Percentiles rank a stretch among this genome's conserved stretches.
Conservation (phyloP, 2,888 invertebrate genomes). For the Carpatolechia fugitivella region DNA sequence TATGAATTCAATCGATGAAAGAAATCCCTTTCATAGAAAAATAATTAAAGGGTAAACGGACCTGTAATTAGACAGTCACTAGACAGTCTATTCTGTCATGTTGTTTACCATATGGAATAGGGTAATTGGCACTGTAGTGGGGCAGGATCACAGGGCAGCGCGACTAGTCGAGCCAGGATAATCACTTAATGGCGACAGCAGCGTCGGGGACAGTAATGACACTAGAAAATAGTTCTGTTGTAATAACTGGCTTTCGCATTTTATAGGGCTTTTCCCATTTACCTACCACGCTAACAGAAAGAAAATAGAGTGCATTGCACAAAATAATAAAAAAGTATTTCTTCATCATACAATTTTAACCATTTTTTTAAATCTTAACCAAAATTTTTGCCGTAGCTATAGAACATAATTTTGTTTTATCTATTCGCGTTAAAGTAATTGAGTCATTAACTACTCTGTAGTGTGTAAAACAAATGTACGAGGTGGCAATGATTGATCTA, state of each 20-base stretch:
- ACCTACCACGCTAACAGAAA: too few relatives aligned
- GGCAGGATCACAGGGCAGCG: slow-evolving; percentile 44
- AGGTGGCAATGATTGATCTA: slow-evolving; percentile 43
- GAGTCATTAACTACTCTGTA: slow-evolving; percentile 17
- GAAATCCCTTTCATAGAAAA: slow-evolving; percentile 13
- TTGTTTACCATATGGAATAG: slow-evolving; percentile 31
- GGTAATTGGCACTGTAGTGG: slow-evolving; percentile 33
- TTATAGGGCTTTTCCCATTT: slow-evolving; percentile 36
- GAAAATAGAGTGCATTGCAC: too few relatives aligned
- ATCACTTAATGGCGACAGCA: slow-evolving; percentile 46
- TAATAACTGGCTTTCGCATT: slow-evolving; percentile 38
- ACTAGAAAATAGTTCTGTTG: slow-evolving; percentile 32
- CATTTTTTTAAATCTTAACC: too few relatives aligned
- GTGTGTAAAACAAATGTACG: slow-evolving; percentile 34
- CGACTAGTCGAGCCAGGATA: slow-evolving; percentile 31
- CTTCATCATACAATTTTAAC: too few relatives aligned
- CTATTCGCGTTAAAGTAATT: slow-evolving; percentile 20
- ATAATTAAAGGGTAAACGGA: slow-evolving; percentile 1
- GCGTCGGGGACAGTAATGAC: slow-evolving; percentile 44
- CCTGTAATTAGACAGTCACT: slow-evolving; percentile 14
- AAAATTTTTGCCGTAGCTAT: too few relatives aligned
- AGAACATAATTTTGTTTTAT: slow-evolving; percentile 22
- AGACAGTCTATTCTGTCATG: slow-evolving; percentile 6
- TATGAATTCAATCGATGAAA: slow-evolving; percentile 35
- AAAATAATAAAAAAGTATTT: too few relatives aligned